Evolutionary conservation across 2,797 vertebrate species (phyloP), one percentile per base, ranked within the genome.

Genomic region (Psittacula derbiana): DNA sequence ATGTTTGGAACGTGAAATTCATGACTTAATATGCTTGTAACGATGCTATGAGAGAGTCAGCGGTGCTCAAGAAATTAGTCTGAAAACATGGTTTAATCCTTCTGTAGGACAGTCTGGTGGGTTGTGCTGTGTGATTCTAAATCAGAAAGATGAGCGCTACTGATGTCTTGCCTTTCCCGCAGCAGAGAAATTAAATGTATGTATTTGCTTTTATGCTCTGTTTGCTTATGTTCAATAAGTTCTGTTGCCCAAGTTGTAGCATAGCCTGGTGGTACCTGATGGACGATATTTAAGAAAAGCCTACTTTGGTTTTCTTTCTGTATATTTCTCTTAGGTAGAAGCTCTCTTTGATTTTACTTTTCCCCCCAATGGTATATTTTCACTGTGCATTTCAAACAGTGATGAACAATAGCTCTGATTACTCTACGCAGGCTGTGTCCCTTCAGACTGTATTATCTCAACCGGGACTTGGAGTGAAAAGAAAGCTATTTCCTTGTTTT

Each of bases 401-500:
- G 91, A 88, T 95, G 96, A 95, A 97, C 92, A 97, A 95, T 87
- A 94, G 88, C 40, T 88, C 36, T 70, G 86, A 93, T 93, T 95
- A 84, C 61, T 90, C 71, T 58, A 73, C 69, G 75, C 84, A 87
- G 95, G n/a, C 85, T 88, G 74, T 83, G 52, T 94, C 89, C 90
- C 94, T 97, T 97, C 93, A 97, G 94, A 97, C 96, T 92, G 93
- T 95, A 94, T 82, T 97, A 91, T 84, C 82, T 95, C 95, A 93
- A 92, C 47, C 66, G 90, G 80, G 92, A 92, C 91, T 91, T 66
- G 24, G 70, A 96, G 53, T 95, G 87, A 97, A 97, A 97, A 97
- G 92, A 96, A 96, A 95, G 94, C 88, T 92, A 93, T 97, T 97
- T 97, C 91, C 96, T 92, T 70, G 92, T 89, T 97, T 95, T 97